Base-by-base conservation (phyloP, 2,888 invertebrate genomes). In the Archips xylosteana region DNA sequence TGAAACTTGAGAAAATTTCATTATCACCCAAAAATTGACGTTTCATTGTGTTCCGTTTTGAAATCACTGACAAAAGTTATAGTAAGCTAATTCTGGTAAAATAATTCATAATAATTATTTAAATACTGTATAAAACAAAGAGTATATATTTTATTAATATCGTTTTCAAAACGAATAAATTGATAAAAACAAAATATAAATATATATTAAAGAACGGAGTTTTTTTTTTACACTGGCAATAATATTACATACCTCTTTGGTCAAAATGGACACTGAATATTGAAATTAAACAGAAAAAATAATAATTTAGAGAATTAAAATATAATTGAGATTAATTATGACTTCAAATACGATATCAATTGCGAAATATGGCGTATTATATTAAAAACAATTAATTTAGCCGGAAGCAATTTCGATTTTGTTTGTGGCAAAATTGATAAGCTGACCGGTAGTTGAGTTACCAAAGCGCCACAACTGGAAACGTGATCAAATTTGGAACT, bases 401-500 rank as follows among this genome's bases (percentile, higher is more conserved):
- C 2, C 60, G 36, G 36, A 60, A 36, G 36, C 39, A 9, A 36
- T 32, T 32, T 32, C 32, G 1, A 23, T 57, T 57, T 0, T 57
- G 32, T 12, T 57, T 4, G 57, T 57, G 57, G 57, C 23, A 42
- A 15, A 49, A 60, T 49, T 60, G 60, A 13, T 54, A 61, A 54
- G 34, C 49, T 68, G 68, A 71, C 76, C 78, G 75, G 42, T 74
- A 68, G 47, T 71, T 75, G 68, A 68, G 75, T 75, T 61, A 77
- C 76, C 81, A 76, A 75, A 85, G 89, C 92, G 92, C 90, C 83
- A 76, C 78, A 76, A 51, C 77, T 77, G 75, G 68, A 66, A 49
- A 13, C 54, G 92, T 87, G 92, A 75, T 72, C 3, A 82, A 85
- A 85, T 78, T 68, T 62, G 75, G 89, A 89, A 94, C 93, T 90